These are phyloP conservation scores for Apotomis turbidana DNA, from an alignment of 2,888 invertebrate species.

Conservation along the genomic window DNA sequence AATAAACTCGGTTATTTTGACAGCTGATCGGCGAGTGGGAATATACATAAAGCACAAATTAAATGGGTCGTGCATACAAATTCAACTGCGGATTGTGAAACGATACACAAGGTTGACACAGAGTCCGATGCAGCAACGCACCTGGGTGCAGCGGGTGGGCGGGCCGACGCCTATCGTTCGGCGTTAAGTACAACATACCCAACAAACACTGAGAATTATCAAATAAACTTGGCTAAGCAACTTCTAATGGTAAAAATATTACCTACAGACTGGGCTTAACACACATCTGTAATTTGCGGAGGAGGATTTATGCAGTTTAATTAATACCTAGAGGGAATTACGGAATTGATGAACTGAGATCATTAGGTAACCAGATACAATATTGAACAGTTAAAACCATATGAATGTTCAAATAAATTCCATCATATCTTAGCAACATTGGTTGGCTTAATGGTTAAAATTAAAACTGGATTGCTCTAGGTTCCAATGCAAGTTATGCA, in stretches of 20 bases:
- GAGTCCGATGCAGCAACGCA: conserved; percentile 54
- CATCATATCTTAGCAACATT: background rate
- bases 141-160: conserved; percentile 75
- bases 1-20: conserved; percentile 24
- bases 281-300: conserved; percentile 15
- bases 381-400: background rate
- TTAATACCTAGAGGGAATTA: conserved; percentile 1
- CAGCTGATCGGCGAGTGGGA: conserved; percentile 28
- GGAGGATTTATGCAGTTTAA: conserved; percentile 1
- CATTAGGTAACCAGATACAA: background rate
- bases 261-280: conserved; percentile 16
- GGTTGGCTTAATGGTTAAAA: background rate
- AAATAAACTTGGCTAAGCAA: conserved; percentile 44
- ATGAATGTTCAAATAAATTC: background rate
- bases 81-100: conserved; percentile 58
- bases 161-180: conserved; percentile 65
- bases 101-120: conserved; percentile 62
- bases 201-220: conserved; percentile 60
- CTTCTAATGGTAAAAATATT: conserved; percentile 23
- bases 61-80: conserved; percentile 46
- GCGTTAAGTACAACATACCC: conserved; percentile 55
- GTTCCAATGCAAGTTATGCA: conserved; percentile 41
- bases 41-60: conserved; percentile 29
- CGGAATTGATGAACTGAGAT: background rate
- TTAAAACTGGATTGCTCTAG: background rate